Evolutionary conservation across 2,888 invertebrate genomes (phyloP).

Genomic region (Tinea trinotella): DNA sequence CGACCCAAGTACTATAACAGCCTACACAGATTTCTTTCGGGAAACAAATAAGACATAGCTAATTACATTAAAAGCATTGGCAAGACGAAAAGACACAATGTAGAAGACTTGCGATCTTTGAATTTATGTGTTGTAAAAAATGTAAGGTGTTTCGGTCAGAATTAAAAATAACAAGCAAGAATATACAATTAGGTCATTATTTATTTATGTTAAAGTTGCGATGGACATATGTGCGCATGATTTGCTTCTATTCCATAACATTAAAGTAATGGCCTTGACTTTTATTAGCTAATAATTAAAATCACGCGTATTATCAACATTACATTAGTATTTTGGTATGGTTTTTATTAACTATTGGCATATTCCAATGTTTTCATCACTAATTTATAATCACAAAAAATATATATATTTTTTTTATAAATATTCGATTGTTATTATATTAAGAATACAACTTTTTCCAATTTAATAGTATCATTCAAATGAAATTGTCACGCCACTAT

Average conservation of each 20-base stretch:
- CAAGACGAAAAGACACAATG: background rate
- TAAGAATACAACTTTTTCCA: no score
- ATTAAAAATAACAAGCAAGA: conserved; percentile 53
- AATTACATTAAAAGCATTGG: background rate
- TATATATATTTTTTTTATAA: no score
- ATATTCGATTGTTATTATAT: no score
- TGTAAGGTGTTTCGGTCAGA: conserved; percentile 34
- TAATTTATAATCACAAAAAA: no score
- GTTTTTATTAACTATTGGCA: no score
- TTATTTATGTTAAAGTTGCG: conserved; percentile 59
- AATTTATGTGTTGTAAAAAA: background rate
- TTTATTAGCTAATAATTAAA: conserved; percentile 29
- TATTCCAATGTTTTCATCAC: no score
- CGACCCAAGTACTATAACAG: background rate
- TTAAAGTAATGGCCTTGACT: conserved; percentile 44
- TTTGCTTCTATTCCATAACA: conserved; percentile 26
- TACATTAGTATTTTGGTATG: background rate
- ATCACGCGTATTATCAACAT: background rate
- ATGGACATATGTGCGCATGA: conserved; percentile 41
- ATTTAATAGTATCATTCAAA: no score
- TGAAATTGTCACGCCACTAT: no score
- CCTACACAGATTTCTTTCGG: background rate
- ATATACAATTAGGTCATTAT: conserved; percentile 65
- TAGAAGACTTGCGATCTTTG: background rate
- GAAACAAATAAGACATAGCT: background rate